Conservation (phyloP, 2,113 vertebrate species). For the Acrocephalus arundinaceus region DNA sequence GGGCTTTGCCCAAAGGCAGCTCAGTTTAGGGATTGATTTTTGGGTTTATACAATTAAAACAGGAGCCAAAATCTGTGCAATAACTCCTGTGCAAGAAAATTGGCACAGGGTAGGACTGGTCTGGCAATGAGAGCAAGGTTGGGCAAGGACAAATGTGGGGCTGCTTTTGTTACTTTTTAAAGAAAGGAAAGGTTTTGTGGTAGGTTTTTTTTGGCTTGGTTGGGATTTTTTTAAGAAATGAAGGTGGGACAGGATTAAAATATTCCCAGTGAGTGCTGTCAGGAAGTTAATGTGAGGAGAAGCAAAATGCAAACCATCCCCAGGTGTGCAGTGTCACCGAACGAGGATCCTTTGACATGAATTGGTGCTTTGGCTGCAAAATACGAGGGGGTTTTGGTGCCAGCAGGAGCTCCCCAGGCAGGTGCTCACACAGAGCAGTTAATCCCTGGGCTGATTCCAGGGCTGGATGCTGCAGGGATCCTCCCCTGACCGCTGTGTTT, state of each 20-base stretch:
- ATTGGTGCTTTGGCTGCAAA: not conserved
- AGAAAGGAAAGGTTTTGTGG: not conserved
- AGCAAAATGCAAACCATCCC: not conserved
- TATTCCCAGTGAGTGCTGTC: not conserved
- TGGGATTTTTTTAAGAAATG: not conserved
- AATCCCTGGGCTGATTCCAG: not conserved
- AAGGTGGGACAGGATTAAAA: not conserved
- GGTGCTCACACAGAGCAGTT: rapidly evolving
- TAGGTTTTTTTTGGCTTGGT: not conserved
- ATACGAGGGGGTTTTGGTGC: rapidly evolving
- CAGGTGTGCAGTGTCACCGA: rapidly evolving
- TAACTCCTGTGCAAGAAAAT: not conserved
- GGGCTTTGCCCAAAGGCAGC: not conserved
- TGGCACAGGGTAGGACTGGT: not conserved
- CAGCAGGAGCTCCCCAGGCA: not conserved
- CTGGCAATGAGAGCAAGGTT: not conserved
- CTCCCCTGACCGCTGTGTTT: rapidly evolving
- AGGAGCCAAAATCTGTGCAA: not conserved
- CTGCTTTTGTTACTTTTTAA: not conserved
- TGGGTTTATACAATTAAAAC: not conserved
- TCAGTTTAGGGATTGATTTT: not conserved
- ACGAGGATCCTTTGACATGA: rapidly evolving
- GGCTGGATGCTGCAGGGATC: not conserved
- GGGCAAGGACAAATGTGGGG: not conserved
- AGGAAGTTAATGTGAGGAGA: not conserved